A percentile compares a stretch with the other conserved stretches of the same genome.
These are phyloP conservation scores for Ypsolopha sequella DNA, from an alignment of 2,888 invertebrate species.

Conservation along the genomic window DNA sequence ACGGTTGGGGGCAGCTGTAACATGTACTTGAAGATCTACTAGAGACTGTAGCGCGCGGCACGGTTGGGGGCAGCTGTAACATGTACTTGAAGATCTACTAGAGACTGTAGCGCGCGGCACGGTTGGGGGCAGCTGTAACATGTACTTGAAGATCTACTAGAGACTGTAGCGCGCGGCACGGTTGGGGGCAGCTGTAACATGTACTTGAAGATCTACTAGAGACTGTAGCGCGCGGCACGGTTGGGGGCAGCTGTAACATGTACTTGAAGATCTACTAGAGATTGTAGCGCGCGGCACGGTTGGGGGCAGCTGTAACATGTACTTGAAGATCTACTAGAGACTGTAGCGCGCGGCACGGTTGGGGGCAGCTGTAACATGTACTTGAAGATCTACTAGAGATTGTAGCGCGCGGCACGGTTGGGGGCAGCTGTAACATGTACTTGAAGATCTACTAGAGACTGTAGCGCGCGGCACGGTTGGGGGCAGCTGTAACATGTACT, in stretches of 20 bases:
- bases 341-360: too few relatives aligned
- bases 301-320: neutral
- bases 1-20: too few relatives aligned
- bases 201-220: constrained; percentile 10
- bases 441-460: constrained; percentile 8
- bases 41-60: neutral
- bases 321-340: constrained; percentile 10
- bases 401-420: too few relatives aligned
- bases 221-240: too few relatives aligned
- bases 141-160: constrained; percentile 10
- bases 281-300: too few relatives aligned
- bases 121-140: too few relatives aligned
- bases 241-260: neutral
- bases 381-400: constrained; percentile 9
- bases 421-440: neutral
- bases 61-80: too few relatives aligned
- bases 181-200: neutral
- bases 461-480: too few relatives aligned
- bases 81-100: constrained; percentile 9
- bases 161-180: neutral
- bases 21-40: constrained; percentile 9
- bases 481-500: constrained; percentile 1
- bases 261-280: constrained; percentile 10
- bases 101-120: neutral
- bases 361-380: neutral